Conservation (phyloP, 2,113 vertebrate genomes). For the Cavia porcellus region DNA sequence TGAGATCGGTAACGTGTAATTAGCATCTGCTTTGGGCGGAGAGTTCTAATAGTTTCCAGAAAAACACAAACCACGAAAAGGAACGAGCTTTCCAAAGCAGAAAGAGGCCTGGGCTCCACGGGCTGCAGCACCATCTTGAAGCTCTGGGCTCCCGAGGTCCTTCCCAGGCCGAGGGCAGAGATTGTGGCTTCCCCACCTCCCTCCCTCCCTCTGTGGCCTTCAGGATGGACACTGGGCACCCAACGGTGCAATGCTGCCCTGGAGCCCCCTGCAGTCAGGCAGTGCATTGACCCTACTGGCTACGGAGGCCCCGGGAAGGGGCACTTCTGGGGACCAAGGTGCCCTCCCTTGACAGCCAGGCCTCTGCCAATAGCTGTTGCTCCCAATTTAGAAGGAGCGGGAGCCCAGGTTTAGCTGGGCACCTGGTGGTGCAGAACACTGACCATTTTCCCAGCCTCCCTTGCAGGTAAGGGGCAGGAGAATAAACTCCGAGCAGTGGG, state of each 20-base stretch:
- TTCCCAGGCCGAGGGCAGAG: neutral
- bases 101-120: neutral
- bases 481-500: neutral
- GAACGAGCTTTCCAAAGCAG: neutral
- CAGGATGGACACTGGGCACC: neutral
- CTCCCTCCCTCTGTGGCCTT: neutral
- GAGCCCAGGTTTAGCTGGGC: neutral
- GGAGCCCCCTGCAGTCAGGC: accelerated
- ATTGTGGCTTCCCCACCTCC: neutral
- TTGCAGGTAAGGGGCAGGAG: no score
- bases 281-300: neutral
- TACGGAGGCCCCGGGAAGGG: neutral
- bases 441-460: neutral
- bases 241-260: no score
- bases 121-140: neutral
- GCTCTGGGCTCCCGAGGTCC: neutral
- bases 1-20: constrained; percentile 68
- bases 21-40: constrained; percentile 73
- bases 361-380: neutral
- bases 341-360: neutral
- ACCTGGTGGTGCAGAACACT: neutral
- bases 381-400: neutral
- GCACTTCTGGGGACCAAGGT: accelerated
- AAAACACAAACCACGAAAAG: constrained; percentile 63
- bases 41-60: constrained; percentile 81